Evolutionary conservation across 2,113 vertebrate genomes (phyloP).

Genomic region (Himantopus leucocephalus): DNA sequence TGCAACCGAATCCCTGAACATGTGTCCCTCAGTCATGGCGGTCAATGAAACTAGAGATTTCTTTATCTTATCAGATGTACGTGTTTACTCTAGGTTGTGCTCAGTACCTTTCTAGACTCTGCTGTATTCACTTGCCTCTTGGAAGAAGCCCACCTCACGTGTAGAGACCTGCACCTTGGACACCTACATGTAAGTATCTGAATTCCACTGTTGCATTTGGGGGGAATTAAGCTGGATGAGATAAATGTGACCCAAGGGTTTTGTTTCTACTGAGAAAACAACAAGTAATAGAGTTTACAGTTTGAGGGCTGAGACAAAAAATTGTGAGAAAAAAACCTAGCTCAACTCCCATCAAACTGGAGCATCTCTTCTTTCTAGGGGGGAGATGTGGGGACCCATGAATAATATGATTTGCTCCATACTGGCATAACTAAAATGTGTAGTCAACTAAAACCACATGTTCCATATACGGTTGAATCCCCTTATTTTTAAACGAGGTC

Average conservation of each 20-base stretch:
- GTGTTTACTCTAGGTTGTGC: neutral
- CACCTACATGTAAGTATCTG: neutral
- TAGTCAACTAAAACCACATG: neutral
- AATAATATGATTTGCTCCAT: neutral
- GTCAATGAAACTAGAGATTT: neutral
- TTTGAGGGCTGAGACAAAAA: neutral
- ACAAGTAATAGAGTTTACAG: neutral
- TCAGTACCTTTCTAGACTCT: neutral
- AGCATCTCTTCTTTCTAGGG: rapidly evolving
- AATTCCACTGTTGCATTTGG: neutral
- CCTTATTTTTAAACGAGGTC: constrained; percentile 42
- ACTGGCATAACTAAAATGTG: neutral
- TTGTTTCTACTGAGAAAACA: neutral
- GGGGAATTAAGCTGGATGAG: neutral
- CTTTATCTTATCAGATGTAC: neutral
- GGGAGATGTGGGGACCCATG: neutral
- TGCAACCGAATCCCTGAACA: neutral
- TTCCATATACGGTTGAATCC: neutral
- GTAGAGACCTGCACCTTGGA: neutral
- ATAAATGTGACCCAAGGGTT: neutral
- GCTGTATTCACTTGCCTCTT: neutral
- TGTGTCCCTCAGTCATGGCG: neutral
- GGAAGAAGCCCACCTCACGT: neutral
- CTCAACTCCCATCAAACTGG: neutral
- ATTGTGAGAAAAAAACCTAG: neutral